Conservation (phyloP, 2,888 invertebrate species). For the Pristionchus mayeri region DNA sequence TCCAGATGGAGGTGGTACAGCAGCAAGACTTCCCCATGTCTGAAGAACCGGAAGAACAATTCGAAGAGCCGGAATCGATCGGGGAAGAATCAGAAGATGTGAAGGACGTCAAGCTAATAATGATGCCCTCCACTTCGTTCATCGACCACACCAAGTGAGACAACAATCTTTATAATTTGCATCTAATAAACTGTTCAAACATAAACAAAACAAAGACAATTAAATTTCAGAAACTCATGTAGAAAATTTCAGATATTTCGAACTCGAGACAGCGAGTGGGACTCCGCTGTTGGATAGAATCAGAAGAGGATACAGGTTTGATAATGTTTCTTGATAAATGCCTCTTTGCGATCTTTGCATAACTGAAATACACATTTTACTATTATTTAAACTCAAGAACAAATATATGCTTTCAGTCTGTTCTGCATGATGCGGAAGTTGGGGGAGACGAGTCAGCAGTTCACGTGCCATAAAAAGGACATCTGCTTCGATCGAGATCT, state of each 20-base stretch:
- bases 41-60: slow-evolving; percentile 4
- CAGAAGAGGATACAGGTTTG: background rate
- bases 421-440: slow-evolving; percentile 11
- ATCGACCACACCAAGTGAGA: slow-evolving; percentile 13
- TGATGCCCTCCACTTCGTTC: background rate
- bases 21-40: background rate
- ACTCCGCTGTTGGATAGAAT: background rate
- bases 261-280: background rate
- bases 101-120: background rate
- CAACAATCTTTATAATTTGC: too few relatives aligned
- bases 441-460: background rate
- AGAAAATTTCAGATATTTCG: background rate
- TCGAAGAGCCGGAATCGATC: background rate
- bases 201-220: too few relatives aligned
- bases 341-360: background rate
- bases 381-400: background rate
- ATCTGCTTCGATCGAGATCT: background rate
- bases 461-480: background rate
- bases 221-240: background rate
- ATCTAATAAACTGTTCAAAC: too few relatives aligned
- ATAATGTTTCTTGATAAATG: too few relatives aligned
- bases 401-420: background rate
- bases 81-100: background rate
- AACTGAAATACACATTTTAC: background rate
- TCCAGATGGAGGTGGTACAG: background rate